A percentile compares a stretch with the other conserved stretches of the same genome.
These are phyloP conservation scores for Brenthis daphne DNA, from an alignment of 2,888 invertebrate species.

Conservation along the genomic window DNA sequence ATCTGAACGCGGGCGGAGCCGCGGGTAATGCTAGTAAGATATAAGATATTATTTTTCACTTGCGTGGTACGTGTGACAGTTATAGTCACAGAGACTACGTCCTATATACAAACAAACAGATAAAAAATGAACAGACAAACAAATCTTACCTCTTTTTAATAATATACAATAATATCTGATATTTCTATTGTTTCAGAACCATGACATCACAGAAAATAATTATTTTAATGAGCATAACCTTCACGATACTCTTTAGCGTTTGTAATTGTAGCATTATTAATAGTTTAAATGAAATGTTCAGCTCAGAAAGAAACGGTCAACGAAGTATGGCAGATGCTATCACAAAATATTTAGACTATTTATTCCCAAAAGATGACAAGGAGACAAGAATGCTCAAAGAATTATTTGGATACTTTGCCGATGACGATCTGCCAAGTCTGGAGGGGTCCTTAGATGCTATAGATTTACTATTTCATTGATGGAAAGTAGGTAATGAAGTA, in stretches of 20 bases:
- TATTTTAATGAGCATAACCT: slow-evolving; percentile 39
- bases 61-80: too few relatives aligned
- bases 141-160: too few relatives aligned
- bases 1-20: too few relatives aligned
- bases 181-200: slow-evolving; percentile 47
- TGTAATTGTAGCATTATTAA: slow-evolving; percentile 47
- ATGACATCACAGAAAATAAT: slow-evolving; percentile 44
- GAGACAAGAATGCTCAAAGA: slow-evolving; percentile 64
- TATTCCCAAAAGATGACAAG: slow-evolving; percentile 66
- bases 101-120: too few relatives aligned
- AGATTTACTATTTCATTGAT: slow-evolving; percentile 45
- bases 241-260: slow-evolving; percentile 42
- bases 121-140: too few relatives aligned
- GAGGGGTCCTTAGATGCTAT: slow-evolving; percentile 45
- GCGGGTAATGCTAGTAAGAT: too few relatives aligned
- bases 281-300: slow-evolving; percentile 43
- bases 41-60: too few relatives aligned
- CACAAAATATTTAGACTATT: slow-evolving; percentile 57
- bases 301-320: slow-evolving; percentile 40
- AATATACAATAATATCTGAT: background rate
- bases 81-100: too few relatives aligned
- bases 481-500: slow-evolving; percentile 14
- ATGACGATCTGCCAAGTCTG: slow-evolving; percentile 46
- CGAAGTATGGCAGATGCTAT: slow-evolving; percentile 62
- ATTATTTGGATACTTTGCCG: slow-evolving; percentile 60